phyloP scores from a whole-genome alignment of 64 coral and sea anemone genomes.

The Pachyseris speciosa region DNA sequence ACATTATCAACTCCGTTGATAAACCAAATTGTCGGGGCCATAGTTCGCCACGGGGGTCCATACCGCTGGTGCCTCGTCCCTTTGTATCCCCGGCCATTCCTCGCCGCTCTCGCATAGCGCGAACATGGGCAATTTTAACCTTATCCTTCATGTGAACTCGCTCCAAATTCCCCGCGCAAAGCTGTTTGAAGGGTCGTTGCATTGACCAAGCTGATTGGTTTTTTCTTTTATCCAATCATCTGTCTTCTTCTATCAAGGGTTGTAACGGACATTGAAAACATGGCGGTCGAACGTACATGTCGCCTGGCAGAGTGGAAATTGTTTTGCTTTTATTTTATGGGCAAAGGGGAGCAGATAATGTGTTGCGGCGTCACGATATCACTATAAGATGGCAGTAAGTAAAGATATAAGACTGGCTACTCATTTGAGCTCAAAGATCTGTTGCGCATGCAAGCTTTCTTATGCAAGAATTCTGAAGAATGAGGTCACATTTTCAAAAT shows the following conservation, averaged over 20 bases:
- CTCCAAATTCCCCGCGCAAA: too few species aligned
- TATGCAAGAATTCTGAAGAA: too few species aligned
- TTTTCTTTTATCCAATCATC: not conserved
- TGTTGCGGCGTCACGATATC: constrained; percentile 76
- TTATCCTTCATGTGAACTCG: too few species aligned
- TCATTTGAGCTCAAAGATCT: not conserved
- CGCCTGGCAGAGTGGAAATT: not conserved
- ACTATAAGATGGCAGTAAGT: constrained; percentile 83
- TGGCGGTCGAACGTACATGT: not conserved
- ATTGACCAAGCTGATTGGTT: not conserved
- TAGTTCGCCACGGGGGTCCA: not conserved
- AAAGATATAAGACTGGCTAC: not conserved
- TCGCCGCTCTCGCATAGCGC: too few species aligned
- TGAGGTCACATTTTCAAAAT: too few species aligned
- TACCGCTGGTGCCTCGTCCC: not conserved
- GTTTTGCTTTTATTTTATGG: constrained; percentile 5
- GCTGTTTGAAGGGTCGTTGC: too few species aligned
- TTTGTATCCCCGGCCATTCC: too few species aligned
- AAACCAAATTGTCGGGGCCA: too few species aligned
- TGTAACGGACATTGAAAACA: not conserved
- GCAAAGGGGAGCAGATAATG: not conserved
- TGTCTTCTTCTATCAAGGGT: not conserved
- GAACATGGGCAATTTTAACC: too few species aligned
- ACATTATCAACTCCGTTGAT: too few species aligned
- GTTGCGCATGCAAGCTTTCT: too few species aligned